Evolutionary conservation across 2,797 vertebrate genomes (phyloP), one percentile per base, ranked within the genome.

Genomic region (Lagocephalus sceleratus): DNA sequence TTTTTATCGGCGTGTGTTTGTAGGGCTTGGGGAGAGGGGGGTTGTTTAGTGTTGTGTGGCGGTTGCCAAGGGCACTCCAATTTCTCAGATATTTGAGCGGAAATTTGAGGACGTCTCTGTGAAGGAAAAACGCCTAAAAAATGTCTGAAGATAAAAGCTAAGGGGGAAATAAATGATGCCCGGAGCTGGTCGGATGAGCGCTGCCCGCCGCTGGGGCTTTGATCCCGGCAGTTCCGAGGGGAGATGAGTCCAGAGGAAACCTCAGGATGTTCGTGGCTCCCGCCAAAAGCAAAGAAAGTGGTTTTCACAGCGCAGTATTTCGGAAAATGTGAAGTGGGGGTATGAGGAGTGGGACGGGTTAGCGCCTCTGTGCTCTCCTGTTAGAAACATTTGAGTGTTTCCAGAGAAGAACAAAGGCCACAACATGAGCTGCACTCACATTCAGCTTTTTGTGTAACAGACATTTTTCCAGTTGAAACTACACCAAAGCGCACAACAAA

Each of bases 1-100:
- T 86, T 82, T 88, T 86, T 75, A 62, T 81, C 16, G 19, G 7
- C n/a, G 17, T 60, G 57, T 47, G 29, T 55, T 58, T 10, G 47
- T 62, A 68, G 75, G 75, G 62, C 59, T 58, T 44, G 17, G 76
- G 70, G 40, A n/a, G 54, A 83, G 74, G 66, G 46, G 11, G 83
- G 89, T 73, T 77, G 89, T 83, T 89, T 88, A 90, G 69, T 90
- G 82, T 92, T 90, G 25, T 42, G 73, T 66, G 68, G 51, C 51
- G 49, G 90, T 90, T 82, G 54, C 84, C 83, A 85, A 53, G 81
- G 91, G 73, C 43, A 89, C 46, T 0, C 1, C 6, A 42, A 43
- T 64, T 89, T 90, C 83, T 87, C 87, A 88, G 87, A 85, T 76
- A 25, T 49, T 32, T 2, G 3, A 47, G 51, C 14, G 23, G 51